Conservation (phyloP, 64 coral and sea anemone genomes). For the Anthopleura sola region DNA sequence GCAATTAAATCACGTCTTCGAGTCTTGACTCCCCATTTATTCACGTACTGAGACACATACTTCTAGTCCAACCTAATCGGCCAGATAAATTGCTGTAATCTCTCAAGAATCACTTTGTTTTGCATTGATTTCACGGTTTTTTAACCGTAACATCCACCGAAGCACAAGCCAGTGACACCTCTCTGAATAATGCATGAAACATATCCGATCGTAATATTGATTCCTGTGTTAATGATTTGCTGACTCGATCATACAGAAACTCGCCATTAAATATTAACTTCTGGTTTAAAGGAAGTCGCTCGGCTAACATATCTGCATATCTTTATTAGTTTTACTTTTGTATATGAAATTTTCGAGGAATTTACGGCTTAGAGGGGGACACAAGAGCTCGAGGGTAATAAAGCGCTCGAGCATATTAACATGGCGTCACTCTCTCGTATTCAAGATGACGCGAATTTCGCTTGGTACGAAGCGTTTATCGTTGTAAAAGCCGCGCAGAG, state of each 20-base stretch:
- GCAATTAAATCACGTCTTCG: neutral
- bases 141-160: neutral
- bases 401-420: neutral
- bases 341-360: neutral
- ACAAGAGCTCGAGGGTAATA: neutral
- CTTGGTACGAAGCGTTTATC: neutral
- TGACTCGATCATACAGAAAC: constrained; percentile 68
- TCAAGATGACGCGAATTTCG: neutral
- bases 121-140: constrained; percentile 8
- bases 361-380: neutral
- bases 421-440: constrained; percentile 33
- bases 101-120: neutral
- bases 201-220: constrained; percentile 73
- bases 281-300: constrained; percentile 42
- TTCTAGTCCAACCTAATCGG: neutral
- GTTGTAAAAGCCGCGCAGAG: neutral
- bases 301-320: constrained; percentile 9
- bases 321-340: neutral
- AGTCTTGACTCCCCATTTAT: neutral
- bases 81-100: neutral
- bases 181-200: constrained; percentile 99
- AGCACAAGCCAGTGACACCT: neutral
- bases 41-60: neutral
- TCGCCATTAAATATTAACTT: constrained; percentile 98
- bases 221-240: constrained; percentile 94